phyloP scores from a whole-genome alignment of 1,140 invertebrate species.

The Chlorops oryzae region DNA sequence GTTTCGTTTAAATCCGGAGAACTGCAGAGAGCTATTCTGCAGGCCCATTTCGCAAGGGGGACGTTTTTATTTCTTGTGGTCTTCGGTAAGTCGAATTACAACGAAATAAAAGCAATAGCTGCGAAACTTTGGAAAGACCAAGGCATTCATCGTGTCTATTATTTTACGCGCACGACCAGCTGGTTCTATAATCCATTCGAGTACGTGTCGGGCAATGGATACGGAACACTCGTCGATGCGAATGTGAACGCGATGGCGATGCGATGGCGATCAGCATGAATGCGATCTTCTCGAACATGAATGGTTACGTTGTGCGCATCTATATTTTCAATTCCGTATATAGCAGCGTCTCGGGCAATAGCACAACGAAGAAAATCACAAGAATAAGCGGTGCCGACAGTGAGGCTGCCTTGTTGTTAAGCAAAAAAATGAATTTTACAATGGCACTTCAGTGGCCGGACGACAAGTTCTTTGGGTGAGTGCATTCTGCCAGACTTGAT shows the following conservation, averaged over 20 bases:
- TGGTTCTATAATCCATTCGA: slow-evolving; percentile 14
- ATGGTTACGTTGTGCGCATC: slow-evolving; percentile 31
- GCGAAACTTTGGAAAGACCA: not conserved
- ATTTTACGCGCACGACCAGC: not conserved
- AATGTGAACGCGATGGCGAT: not conserved
- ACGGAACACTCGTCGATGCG: slow-evolving; percentile 3
- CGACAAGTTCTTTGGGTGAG: slow-evolving; percentile 35
- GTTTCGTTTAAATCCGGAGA: too few species aligned
- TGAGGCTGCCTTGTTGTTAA: slow-evolving; percentile 27
- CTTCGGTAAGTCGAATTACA: not conserved
- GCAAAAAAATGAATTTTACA: slow-evolving; percentile 30
- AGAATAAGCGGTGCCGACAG: slow-evolving; percentile 29
- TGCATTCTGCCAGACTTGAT: not conserved
- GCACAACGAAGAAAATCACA: slow-evolving; percentile 16
- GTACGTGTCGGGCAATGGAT: not conserved
- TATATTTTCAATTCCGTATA: slow-evolving; percentile 41
- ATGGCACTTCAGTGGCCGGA: slow-evolving; percentile 39
- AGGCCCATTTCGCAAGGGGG: not conserved
- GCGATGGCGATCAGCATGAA: not conserved
- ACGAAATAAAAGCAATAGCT: not conserved
- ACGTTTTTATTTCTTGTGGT: slow-evolving; percentile 6
- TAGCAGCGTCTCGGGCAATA: slow-evolving; percentile 20
- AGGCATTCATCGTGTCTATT: slow-evolving; percentile 4
- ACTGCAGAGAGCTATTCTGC: not conserved
- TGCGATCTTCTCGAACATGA: slow-evolving; percentile 26